Evolutionary conservation across 2,888 invertebrate genomes (phyloP).

Genomic region (Heliconius aoede): DNA sequence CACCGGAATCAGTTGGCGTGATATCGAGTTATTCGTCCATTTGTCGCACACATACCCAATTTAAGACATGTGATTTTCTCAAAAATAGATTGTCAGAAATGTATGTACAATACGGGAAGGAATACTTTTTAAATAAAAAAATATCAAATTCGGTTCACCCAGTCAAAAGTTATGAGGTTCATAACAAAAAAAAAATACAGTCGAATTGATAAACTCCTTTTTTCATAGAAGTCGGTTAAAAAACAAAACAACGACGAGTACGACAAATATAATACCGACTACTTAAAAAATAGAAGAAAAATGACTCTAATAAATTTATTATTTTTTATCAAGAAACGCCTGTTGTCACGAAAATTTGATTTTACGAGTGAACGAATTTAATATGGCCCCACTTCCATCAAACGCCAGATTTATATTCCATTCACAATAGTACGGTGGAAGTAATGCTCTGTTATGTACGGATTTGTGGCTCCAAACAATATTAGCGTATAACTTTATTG

Average conservation of each 20-base stretch:
- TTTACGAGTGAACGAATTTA: conserved; percentile 67
- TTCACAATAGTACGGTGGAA: conserved; percentile 33
- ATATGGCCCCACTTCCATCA: conserved; percentile 54
- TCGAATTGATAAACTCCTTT: too few relatives aligned
- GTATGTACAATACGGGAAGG: too few relatives aligned
- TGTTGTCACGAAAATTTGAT: conserved; percentile 69
- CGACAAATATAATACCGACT: background rate
- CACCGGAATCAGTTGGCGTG: too few relatives aligned
- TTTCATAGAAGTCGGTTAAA: too few relatives aligned
- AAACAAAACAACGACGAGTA: background rate
- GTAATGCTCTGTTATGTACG: conserved; percentile 29
- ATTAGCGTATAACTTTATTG: conserved; percentile 24
- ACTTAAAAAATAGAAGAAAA: conserved; percentile 1
- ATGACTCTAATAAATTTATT: conserved; percentile 24
- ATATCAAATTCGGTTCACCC: too few relatives aligned
- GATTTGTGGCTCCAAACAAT: conserved; percentile 26
- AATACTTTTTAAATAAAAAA: too few relatives aligned
- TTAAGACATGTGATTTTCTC: too few relatives aligned
- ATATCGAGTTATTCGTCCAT: too few relatives aligned
- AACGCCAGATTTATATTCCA: conserved; percentile 37
- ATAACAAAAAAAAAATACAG: too few relatives aligned
- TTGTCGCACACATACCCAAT: too few relatives aligned
- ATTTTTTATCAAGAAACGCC: conserved; percentile 58
- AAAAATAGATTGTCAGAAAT: too few relatives aligned
- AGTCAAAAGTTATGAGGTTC: too few relatives aligned